Conservation (phyloP, 2,888 invertebrate genomes). For the Sycophila texana region DNA sequence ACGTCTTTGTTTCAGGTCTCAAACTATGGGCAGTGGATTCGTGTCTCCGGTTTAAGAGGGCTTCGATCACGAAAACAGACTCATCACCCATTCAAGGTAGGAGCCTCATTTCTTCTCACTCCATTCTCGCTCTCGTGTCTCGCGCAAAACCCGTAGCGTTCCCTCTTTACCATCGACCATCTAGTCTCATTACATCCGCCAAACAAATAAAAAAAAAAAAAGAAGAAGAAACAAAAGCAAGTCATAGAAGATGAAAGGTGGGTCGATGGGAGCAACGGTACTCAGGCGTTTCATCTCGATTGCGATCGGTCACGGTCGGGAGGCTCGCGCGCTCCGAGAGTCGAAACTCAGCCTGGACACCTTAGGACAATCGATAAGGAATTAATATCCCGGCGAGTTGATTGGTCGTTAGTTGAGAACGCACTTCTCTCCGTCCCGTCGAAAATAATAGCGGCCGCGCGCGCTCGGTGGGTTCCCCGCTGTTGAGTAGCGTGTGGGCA, state of each 20-base stretch:
- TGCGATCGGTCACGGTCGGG: slow-evolving; percentile 60
- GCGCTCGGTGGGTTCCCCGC: slow-evolving; percentile 39
- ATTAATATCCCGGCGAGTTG: slow-evolving; percentile 71
- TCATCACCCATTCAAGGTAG: slow-evolving; percentile 56
- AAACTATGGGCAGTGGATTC: slow-evolving; percentile 84
- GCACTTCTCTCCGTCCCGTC: slow-evolving; percentile 56
- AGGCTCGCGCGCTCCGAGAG: slow-evolving; percentile 55
- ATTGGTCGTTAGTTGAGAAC: slow-evolving; percentile 70
- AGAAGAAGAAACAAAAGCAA: slow-evolving; percentile 43
- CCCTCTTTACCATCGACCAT: slow-evolving; percentile 3
- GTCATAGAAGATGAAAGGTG: slow-evolving; percentile 56
- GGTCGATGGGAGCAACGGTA: slow-evolving; percentile 56
- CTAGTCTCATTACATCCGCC: slow-evolving; percentile 46
- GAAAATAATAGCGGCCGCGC: slow-evolving; percentile 70
- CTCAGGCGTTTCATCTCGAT: slow-evolving; percentile 56
- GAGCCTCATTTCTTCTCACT: slow-evolving; percentile 26
- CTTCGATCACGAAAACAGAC: slow-evolving; percentile 66
- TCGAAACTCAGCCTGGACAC: slow-evolving; percentile 59
- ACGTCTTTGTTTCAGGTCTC: slow-evolving; percentile 80
- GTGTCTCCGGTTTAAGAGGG: slow-evolving; percentile 85
- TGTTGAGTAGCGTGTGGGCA: slow-evolving; percentile 65
- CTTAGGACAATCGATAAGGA: slow-evolving; percentile 70
- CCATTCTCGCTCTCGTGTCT: no score
- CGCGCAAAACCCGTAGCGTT: not conserved
- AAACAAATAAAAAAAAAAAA: slow-evolving; percentile 53